Percentiles rank a stretch among this genome's conserved stretches.
Conservation (phyloP, 2,113 vertebrate genomes). For the Poeciliopsis retropinna region DNA sequence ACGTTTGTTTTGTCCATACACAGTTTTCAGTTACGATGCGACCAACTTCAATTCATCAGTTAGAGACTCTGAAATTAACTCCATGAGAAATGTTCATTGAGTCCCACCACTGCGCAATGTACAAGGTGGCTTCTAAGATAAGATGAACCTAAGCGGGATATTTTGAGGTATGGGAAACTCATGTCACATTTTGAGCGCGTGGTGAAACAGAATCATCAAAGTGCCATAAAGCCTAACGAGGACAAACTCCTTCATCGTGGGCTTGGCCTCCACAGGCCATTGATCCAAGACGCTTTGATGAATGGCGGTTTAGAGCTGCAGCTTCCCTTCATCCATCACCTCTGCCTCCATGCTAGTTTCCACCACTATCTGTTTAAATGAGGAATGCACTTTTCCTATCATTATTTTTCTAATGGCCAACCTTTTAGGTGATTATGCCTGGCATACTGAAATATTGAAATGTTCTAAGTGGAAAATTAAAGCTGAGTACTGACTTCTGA, state of each 20-base stretch:
- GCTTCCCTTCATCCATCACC: background rate
- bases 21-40: no score
- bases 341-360: background rate
- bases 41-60: no score
- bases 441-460: background rate
- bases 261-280: background rate
- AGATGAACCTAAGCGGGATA: background rate
- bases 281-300: background rate
- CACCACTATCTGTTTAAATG: background rate
- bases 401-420: background rate
- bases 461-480: background rate
- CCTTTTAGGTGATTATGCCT: background rate
- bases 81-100: no score
- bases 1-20: no score
- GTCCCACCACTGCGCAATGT: no score
- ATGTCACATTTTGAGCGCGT: background rate
- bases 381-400: background rate
- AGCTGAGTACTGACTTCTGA: background rate
- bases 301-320: background rate
- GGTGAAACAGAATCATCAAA: background rate
- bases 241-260: background rate
- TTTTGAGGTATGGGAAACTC: background rate
- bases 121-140: background rate
- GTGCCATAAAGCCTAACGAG: background rate
- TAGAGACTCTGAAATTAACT: no score